Base-by-base conservation (phyloP, 1,140 invertebrate genomes). In the Drosophila lacertosa region DNA sequence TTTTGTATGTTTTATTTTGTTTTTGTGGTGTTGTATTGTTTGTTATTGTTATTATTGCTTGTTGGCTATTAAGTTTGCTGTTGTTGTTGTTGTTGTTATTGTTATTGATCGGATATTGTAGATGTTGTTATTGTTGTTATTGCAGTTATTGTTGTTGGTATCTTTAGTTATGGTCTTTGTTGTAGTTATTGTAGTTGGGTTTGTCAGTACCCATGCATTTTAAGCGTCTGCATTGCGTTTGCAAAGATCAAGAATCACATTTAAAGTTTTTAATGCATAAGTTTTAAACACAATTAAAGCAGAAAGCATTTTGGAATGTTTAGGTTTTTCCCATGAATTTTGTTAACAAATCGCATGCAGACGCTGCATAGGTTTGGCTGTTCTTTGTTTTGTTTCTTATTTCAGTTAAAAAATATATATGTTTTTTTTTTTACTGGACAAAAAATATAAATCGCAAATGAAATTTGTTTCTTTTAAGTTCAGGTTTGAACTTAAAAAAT, bases 71-170 rank as follows among this genome's bases (percentile, higher is more conserved):
- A 35, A 51, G 35, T 69, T 24, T 48, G 42, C 16, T 66, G 44
- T 79, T 77, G 62, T 67, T 81, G 63, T 68, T 80, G 78, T 78
- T 78, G 79, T n/a, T 77, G 67, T 79, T 70, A 59, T 83, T 81
- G 63, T 68, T 80, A 81, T 78, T 78, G 79, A 82, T 82, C 78
- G 78, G 79, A 82, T 89, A 70, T 83, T 83, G 62, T 60, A 51
- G 74, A 65, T 80, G 80, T 16, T 40, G 42, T 81, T 78, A 51
- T 82, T 73, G 64, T 59, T 83, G 65, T 58, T 67, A 39, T 75
- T 71, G 22, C n/a, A n/a, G n/a, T 68, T 74, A 40, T 70, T 80
- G 51, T 65, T 67, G 60, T 60, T 71, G 33, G 51, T 68, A 45
- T 47, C 39, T 54, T 33, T 64, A 39, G 48, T 67, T 81, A 45